Evolutionary conservation across 2,888 invertebrate genomes (phyloP), one percentile per base, ranked within the genome.

Genomic region (Suillia variegata): DNA sequence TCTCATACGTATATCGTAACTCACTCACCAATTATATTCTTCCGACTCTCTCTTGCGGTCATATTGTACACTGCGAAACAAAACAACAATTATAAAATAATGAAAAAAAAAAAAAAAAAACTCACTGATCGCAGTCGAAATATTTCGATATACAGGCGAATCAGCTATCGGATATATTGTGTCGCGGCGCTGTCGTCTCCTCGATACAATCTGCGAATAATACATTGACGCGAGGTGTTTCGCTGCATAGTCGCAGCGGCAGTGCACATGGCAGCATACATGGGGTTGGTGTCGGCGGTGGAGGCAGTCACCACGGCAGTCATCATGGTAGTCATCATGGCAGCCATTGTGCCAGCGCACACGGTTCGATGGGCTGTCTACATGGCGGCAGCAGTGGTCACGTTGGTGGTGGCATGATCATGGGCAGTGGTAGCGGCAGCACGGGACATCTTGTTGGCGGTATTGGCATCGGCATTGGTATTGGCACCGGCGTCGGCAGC

Each of bases 81-180:
- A n/a, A n/a, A n/a, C n/a, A n/a, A n/a, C n/a, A n/a, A n/a, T n/a
- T n/a, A n/a, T n/a, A n/a, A n/a, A n/a, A n/a, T n/a, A n/a, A n/a
- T n/a, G n/a, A n/a, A n/a, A n/a, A n/a, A n/a, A n/a, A n/a, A n/a
- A n/a, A n/a, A n/a, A n/a, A n/a, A n/a, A n/a, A n/a, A n/a, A n/a
- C n/a, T 45, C 6, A 18, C 13, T 45, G 50, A 50, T 13, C 3
- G 13, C 69, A 82, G 82, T 79, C 81, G 65, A 80, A 82, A 76
- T 81, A 82, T 77, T 82, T 82, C 72, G 82, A 79, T 72, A 78
- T 82, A 70, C 81, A 82, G 82, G 82, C 81, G 68, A 82, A 82
- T 75, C 82, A 82, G 73, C 76, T 82, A 65, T 82, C 82, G 75
- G 82, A 82, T 70, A 82, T 82, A 66, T 73, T 82, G 71, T 82